Conservation (phyloP, 2,888 invertebrate genomes). For the Lasioglossum morio region DNA sequence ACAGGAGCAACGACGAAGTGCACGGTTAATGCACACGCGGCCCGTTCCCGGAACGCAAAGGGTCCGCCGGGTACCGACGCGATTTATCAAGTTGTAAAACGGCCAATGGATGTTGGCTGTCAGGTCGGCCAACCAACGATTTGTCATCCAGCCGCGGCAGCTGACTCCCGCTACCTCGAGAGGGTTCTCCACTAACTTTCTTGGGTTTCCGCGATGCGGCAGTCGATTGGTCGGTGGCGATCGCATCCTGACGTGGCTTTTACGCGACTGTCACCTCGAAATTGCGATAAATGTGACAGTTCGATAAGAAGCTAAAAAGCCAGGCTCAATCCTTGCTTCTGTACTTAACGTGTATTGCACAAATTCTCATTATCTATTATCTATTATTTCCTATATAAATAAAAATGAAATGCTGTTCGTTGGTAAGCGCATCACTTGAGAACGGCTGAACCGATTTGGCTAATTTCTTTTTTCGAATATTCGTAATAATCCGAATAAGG, state of each 20-base stretch:
- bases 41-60: constrained; percentile 53
- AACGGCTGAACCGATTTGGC: too few relatives aligned
- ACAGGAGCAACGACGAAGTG: constrained; percentile 50
- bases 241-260: constrained; percentile 63
- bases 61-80: constrained; percentile 61
- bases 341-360: too few relatives aligned
- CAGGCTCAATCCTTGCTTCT: too few relatives aligned
- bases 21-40: constrained; percentile 56
- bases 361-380: too few relatives aligned
- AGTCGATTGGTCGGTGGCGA: constrained; percentile 38
- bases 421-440: too few relatives aligned
- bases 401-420: too few relatives aligned
- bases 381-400: too few relatives aligned
- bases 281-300: constrained; percentile 38
- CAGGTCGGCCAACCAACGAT: constrained; percentile 68
- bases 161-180: constrained; percentile 51
- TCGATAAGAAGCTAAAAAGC: background rate
- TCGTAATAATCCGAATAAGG: too few relatives aligned
- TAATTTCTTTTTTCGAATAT: too few relatives aligned
- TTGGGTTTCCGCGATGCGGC: constrained; percentile 48
- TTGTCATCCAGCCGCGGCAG: constrained; percentile 71
- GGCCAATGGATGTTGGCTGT: constrained; percentile 74
- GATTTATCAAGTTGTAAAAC: constrained; percentile 72
- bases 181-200: constrained; percentile 65
- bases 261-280: constrained; percentile 66